phyloP scores from a whole-genome alignment of 2,888 invertebrate species.

The Drosophila mulleri region DNA sequence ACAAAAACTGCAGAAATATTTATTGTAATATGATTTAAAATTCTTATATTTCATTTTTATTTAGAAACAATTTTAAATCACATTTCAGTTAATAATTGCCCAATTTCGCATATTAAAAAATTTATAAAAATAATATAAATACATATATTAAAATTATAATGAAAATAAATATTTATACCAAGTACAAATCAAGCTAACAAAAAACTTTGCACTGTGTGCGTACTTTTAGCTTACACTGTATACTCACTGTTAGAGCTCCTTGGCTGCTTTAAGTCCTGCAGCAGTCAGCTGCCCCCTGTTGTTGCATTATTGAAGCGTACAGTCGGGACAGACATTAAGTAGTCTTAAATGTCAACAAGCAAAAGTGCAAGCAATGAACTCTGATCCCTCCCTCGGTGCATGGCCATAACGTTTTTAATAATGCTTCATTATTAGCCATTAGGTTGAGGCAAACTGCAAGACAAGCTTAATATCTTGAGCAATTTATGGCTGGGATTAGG shows the following conservation, averaged over 20 bases:
- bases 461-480: slow-evolving; percentile 43
- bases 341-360: slow-evolving; percentile 43
- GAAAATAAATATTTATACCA: not conserved
- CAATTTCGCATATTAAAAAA: too few species aligned
- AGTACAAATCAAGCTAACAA: not conserved
- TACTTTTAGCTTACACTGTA: not conserved
- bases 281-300: not conserved
- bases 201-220: not conserved
- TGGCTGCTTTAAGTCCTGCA: not conserved
- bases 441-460: slow-evolving; percentile 52
- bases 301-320: slow-evolving; percentile 15
- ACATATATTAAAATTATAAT: too few species aligned
- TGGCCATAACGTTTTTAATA: slow-evolving; percentile 53
- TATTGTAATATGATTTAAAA: too few species aligned
- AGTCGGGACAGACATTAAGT: slow-evolving; percentile 25
- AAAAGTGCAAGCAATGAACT: slow-evolving; percentile 10
- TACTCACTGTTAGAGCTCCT: not conserved
- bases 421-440: slow-evolving; percentile 68
- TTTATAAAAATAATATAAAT: too few species aligned
- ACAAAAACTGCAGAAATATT: too few species aligned
- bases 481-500: slow-evolving; percentile 36
- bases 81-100: too few species aligned
- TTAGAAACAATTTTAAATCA: too few species aligned
- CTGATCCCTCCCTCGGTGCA: not conserved
- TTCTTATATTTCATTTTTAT: too few species aligned